A percentile compares a stretch with the other conserved stretches of the same genome.
Conservation (phyloP, 2,888 invertebrate species). For the Autographa pulchrina region DNA sequence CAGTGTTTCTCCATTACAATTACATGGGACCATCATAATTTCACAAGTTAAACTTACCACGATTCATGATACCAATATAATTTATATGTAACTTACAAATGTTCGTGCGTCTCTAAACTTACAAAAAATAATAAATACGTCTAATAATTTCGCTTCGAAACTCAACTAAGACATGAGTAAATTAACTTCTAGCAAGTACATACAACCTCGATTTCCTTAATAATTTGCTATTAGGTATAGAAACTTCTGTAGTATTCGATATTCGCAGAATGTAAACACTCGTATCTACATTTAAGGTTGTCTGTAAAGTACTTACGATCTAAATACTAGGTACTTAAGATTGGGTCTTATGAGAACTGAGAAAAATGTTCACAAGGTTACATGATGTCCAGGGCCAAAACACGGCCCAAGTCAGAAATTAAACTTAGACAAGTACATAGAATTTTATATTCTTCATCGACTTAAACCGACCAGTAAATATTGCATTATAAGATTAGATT, state of each 20-base stretch:
- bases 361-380: conserved; percentile 24
- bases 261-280: background rate
- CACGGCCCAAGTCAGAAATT: conserved; percentile 1
- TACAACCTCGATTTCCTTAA: background rate
- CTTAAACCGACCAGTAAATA: background rate
- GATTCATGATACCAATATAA: too few species aligned
- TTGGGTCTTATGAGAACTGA: background rate
- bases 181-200: background rate
- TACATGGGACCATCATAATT: too few species aligned
- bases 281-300: background rate
- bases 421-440: conserved; percentile 1
- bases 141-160: background rate
- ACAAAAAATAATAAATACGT: too few species aligned
- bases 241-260: background rate
- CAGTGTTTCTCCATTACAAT: too few species aligned
- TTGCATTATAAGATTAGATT: background rate
- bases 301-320: background rate
- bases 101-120: too few species aligned
- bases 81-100: too few species aligned
- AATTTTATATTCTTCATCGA: conserved; percentile 5
- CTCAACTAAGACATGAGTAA: background rate
- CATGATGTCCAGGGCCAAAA: conserved; percentile 12
- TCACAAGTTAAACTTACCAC: too few species aligned
- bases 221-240: background rate
- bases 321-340: background rate